Percentiles rank a stretch among this genome's conserved stretches.
Conservation (phyloP, 2,797 vertebrate species). For the Sandelia bainsii region DNA sequence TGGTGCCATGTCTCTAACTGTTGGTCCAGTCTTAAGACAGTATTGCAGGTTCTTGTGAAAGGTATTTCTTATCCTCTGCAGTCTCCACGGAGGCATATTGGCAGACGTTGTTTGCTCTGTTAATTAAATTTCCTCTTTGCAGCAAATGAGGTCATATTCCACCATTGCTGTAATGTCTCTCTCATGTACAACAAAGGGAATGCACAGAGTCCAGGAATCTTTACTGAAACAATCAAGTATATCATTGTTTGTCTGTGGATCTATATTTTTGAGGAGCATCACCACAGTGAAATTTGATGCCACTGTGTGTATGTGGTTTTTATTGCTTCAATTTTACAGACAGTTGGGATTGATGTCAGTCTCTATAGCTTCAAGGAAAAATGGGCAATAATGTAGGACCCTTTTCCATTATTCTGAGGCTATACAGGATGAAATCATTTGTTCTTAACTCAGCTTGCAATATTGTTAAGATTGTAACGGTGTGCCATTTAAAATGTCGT, state of each 20-base stretch:
- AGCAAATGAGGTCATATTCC: constrained; percentile 88
- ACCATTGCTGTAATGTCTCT: constrained; percentile 87
- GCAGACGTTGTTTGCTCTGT: constrained; percentile 88
- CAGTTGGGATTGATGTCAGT: constrained; percentile 87
- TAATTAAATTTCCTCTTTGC: constrained; percentile 89
- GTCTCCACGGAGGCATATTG: constrained; percentile 85
- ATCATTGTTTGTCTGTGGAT: constrained; percentile 85
- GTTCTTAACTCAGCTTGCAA: constrained; percentile 78
- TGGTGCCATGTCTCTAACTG: constrained; percentile 59
- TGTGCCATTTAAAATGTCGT: constrained; percentile 76
- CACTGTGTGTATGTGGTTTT: constrained; percentile 77
- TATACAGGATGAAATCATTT: constrained; percentile 79
- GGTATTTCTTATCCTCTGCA: constrained; percentile 78
- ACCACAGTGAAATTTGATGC: constrained; percentile 81
- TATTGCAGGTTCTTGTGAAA: constrained; percentile 80
- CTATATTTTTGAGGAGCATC: constrained; percentile 83
- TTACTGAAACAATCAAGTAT: constrained; percentile 85
- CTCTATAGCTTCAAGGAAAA: constrained; percentile 82
- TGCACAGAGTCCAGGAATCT: constrained; percentile 80
- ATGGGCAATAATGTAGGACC: constrained; percentile 82
- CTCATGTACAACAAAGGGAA: constrained; percentile 87
- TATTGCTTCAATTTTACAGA: constrained; percentile 89
- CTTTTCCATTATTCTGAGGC: constrained; percentile 80
- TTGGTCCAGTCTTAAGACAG: constrained; percentile 76
- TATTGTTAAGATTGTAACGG: constrained; percentile 80